These are phyloP conservation scores for Halisarca cf. caerulea DNA, from an alignment of 37 sponge, comb jelly and placozoan species.

Conservation along the genomic window DNA sequence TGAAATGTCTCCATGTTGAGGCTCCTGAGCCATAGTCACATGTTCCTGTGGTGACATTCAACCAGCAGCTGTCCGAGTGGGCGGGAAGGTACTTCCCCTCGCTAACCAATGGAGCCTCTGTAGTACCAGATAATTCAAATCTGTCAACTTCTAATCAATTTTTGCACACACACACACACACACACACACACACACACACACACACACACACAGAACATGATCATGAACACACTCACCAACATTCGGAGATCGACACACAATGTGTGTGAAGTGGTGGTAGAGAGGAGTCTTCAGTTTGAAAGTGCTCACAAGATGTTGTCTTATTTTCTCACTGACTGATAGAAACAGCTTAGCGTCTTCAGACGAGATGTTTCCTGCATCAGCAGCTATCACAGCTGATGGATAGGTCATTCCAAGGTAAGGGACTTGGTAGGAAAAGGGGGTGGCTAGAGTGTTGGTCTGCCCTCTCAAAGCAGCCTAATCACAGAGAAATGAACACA, in stretches of 20 bases:
- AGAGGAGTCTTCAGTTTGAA: constrained; percentile 5
- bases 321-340: not conserved
- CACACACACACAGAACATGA: too few species aligned
- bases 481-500: not conserved
- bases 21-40: not conserved
- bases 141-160: too few species aligned
- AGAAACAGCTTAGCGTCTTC: not conserved
- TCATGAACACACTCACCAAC: constrained; percentile 9
- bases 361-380: not conserved
- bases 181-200: too few species aligned
- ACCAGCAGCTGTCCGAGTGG: constrained; percentile 15
- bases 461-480: not conserved
- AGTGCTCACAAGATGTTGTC: not conserved
- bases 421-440: constrained; percentile 14
- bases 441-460: not conserved
- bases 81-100: constrained; percentile 9
- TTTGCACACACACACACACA: too few species aligned
- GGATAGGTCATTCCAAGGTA: not conserved
- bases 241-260: constrained; percentile 11
- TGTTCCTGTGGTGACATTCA: not conserved
- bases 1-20: constrained; percentile 22
- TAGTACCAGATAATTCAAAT: too few species aligned
- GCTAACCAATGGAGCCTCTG: constrained; percentile 16
- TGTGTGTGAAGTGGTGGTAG: constrained; percentile 31
- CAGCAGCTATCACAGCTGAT: not conserved